Evolutionary conservation across 1,140 invertebrate species (phyloP), one percentile per base, ranked within the genome.

Genomic region (Ceratosolen solmsi): DNA sequence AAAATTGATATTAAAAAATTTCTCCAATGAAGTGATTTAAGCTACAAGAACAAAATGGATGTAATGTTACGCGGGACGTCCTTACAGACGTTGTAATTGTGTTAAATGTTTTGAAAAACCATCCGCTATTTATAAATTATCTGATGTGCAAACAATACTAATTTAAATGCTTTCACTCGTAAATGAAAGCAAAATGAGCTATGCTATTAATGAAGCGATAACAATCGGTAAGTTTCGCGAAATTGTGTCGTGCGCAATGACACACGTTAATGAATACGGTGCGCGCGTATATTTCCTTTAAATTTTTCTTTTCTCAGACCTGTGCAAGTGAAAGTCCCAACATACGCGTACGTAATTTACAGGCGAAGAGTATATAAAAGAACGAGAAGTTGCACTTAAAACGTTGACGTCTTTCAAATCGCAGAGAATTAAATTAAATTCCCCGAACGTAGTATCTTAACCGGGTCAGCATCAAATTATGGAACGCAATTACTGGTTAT

Each of bases 301-400:
- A 38, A 68, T 38, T 68, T 68, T 68, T 68, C 58, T 49, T 75
- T 60, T 38, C 22, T 25, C 15, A 4, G 5, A 27, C 36, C 33
- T 11, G 11, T 36, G n/a, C 74, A 25, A 70, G 76, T 78, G 76
- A 78, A 78, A 78, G 76, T 78, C 15, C 9, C 25, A n/a, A 46
- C 56, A 20, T 25, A 22, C n/a, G 13, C 15, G 30, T 63, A 27
- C 60, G 38, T 63, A 13, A 54, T 41, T 22, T n/a, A 13, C 20
- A 68, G 22, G 33, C 22, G 33, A 68, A 15, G 33, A 38, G 27
- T 38, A n/a, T 38, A 22, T 27, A 38, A 33, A 41, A 30, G 41
- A 65, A 65, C 49, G n/a, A 60, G 54, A 9, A 30, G 22, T 38
- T 11, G 63, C 17, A 68, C 33, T 38, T 38, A 20, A 68, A 68